A percentile compares a stretch with the other conserved stretches of the same genome.
phyloP scores from a whole-genome alignment of 2,888 invertebrate species.

The Lycia hirtaria region DNA sequence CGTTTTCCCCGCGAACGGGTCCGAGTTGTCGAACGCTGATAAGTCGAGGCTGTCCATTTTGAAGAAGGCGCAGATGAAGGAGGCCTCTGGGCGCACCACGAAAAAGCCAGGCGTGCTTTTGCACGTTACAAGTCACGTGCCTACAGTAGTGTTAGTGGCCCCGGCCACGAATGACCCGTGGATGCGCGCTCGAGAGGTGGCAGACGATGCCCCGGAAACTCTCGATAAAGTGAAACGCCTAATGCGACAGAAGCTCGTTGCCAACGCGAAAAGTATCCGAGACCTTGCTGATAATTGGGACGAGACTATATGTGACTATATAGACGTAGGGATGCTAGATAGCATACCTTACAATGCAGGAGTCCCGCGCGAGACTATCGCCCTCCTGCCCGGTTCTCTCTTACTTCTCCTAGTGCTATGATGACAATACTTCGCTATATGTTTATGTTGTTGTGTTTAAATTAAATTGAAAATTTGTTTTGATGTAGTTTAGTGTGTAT shows the following conservation, averaged over 20 bases:
- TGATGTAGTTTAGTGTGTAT: no score
- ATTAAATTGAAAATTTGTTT: no score
- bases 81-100: slow-evolving; percentile 46
- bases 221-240: slow-evolving; percentile 62
- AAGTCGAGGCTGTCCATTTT: slow-evolving; percentile 72
- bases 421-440: no score
- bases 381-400: background rate
- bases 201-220: slow-evolving; percentile 58
- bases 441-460: no score
- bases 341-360: background rate
- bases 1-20: slow-evolving; percentile 2
- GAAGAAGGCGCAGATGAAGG: slow-evolving; percentile 67
- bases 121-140: slow-evolving; percentile 62
- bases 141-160: slow-evolving; percentile 70
- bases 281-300: slow-evolving; percentile 76
- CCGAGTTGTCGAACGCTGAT: slow-evolving; percentile 64
- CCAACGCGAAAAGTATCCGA: slow-evolving; percentile 62
- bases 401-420: background rate
- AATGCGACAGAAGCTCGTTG: slow-evolving; percentile 69
- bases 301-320: slow-evolving; percentile 72
- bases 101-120: slow-evolving; percentile 72
- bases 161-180: slow-evolving; percentile 51
- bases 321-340: slow-evolving; percentile 58
- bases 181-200: slow-evolving; percentile 51
- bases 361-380: background rate